Conservation (phyloP, 2,888 invertebrate species). For the Zygothrica quintamaculata region DNA sequence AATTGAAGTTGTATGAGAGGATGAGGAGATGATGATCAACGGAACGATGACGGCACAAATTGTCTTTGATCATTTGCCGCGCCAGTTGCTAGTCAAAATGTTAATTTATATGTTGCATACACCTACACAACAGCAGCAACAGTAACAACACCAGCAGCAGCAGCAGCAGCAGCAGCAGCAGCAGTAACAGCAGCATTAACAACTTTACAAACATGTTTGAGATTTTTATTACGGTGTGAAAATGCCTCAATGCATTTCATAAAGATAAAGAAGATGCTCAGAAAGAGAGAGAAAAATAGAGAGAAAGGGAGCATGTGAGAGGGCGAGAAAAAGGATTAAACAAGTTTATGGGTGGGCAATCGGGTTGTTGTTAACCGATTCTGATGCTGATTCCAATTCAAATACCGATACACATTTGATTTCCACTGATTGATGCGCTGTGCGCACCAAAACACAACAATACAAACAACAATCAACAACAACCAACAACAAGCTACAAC, state of each 20-base stretch:
- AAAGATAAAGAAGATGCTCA: no score
- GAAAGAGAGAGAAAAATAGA: constrained; percentile 15
- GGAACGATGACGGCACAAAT: constrained; percentile 78
- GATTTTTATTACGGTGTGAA: constrained; percentile 80
- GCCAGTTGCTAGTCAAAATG: constrained; percentile 82
- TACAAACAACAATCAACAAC: constrained; percentile 26
- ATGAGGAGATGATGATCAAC: constrained; percentile 60
- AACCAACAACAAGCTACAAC: constrained; percentile 20
- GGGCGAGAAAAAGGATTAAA: constrained; percentile 72
- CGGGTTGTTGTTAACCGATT: constrained; percentile 24
- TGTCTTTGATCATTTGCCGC: constrained; percentile 79
- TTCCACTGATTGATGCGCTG: constrained; percentile 71
- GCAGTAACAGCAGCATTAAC: constrained; percentile 63
- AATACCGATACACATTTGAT: constrained; percentile 12
- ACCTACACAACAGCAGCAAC: constrained; percentile 40
- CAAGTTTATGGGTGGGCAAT: constrained; percentile 78
- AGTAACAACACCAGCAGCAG: constrained; percentile 48
- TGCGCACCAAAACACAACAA: constrained; percentile 56
- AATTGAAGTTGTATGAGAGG: background rate
- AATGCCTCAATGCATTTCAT: constrained; percentile 68
- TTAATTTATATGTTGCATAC: constrained; percentile 78
- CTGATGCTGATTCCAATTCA: constrained; percentile 1
- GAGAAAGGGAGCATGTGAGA: no score
- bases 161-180: constrained; percentile 45
- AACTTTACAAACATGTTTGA: constrained; percentile 81